phyloP scores from a whole-genome alignment of 2,888 invertebrate genomes.

The Buathra laborator region DNA sequence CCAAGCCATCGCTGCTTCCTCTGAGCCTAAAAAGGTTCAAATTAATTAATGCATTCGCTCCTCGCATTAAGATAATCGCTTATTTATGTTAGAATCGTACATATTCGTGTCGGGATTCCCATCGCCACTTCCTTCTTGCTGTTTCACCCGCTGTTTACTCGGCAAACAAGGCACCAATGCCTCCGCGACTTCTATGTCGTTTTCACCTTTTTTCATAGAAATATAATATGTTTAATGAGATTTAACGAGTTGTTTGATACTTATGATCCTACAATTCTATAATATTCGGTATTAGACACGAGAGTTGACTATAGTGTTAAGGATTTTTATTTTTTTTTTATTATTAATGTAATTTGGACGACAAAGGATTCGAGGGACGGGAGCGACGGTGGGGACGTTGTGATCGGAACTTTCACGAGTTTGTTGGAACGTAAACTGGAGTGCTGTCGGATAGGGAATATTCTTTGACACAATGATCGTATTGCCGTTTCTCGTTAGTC shows the following conservation, averaged over 20 bases:
- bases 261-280: slow-evolving; percentile 17
- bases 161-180: slow-evolving; percentile 82
- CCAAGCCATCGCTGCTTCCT: slow-evolving; percentile 79
- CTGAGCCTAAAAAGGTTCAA: slow-evolving; percentile 62
- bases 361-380: not conserved
- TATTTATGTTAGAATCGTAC: slow-evolving; percentile 70
- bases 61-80: not conserved
- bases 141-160: slow-evolving; percentile 73
- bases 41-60: slow-evolving; percentile 18
- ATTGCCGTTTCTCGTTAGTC: slow-evolving; percentile 73
- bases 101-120: slow-evolving; percentile 73
- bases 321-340: slow-evolving; percentile 36
- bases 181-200: slow-evolving; percentile 89
- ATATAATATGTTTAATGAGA: not conserved
- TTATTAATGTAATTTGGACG: not conserved
- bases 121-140: slow-evolving; percentile 71
- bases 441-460: slow-evolving; percentile 58
- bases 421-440: slow-evolving; percentile 66
- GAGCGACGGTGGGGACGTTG: not conserved
- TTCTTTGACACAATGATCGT: slow-evolving; percentile 50
- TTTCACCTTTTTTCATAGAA: slow-evolving; percentile 86
- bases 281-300: slow-evolving; percentile 8
- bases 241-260: not conserved
- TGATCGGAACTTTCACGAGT: slow-evolving; percentile 46
- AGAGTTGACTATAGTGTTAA: not conserved